Evolutionary conservation across 2,113 vertebrate species (phyloP), one percentile per base, ranked within the genome.

Genomic region (Chloroceryle aenea): DNA sequence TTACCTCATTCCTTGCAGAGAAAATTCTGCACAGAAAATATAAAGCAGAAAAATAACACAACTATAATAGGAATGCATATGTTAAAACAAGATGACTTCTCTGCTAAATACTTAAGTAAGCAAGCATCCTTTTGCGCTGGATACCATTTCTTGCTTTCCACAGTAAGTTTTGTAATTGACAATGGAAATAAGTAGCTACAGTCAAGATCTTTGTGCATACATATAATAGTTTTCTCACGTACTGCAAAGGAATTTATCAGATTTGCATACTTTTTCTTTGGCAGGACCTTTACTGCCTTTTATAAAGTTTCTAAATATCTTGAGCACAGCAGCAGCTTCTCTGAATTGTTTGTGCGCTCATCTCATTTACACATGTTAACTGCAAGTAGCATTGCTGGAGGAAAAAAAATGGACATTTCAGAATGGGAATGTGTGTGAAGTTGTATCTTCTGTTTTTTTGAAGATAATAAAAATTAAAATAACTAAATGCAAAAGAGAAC

Each of bases 391-490:
- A 1, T 50, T 87, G 40, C 72, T 96, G 67, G 84, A 81, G 69
- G 61, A 75, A 89, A 90, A 89, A 55, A 92, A 93, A 66, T 7
- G 12, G 84, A 27, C 43, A 25, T 77, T 71, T 96, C 38, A 83
- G 78, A 85, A 73, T 94, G 43, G 21, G 50, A 50, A 55, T 61
- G 55, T 27, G 12, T 93, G 42, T 77, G 78, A 96, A 61, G 64
- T n/a, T 76, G 30, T 40, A 86, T 97, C 82, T 89, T 97, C 96
- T 97, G 81, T 0, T 90, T 89, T 91, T 95, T 95, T 97, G 93
- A 97, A 97, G 93, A 93, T 93, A 97, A 89, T 93, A 90, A 91
- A 93, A 97, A 89, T 67, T 93, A 80, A 96, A 98, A 94, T 40
- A 96, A 91, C 83, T 61, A 95, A 86, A 96, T 90, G 82, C 67